Base-by-base conservation (phyloP, 2,113 vertebrate species). In the Aphyosemion australe region DNA sequence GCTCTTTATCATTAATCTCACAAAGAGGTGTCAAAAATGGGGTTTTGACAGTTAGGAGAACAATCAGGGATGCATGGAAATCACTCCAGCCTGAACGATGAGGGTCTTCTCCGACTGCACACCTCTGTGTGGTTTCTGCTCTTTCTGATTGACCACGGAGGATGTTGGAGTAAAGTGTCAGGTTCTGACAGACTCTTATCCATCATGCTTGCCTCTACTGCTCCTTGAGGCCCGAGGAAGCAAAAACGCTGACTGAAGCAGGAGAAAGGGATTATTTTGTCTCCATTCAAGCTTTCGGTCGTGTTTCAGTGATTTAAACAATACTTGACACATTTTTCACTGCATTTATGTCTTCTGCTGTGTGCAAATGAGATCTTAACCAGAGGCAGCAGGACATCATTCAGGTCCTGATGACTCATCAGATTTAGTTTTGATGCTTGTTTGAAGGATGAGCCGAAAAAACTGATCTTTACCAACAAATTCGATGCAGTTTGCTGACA, bases 91-190 rank as follows among this genome's bases (percentile, higher is more conserved):
- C 55, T 49, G 69, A 34, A 65, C 61, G 74, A 82, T 63, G 59
- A 78, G 32, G 16, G 31, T 78, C 53, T 65, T 46, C 42, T 70
- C 64, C 68, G 51, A 37, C 34, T 37, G 34, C 34, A 8, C 34
- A 37, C 7, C 13, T 6, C 11, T 6, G 42, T 31, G 32, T 12
- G 8, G 14, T 41, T 14, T 16, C 59, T 78, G 47, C 79, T 83
- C 48, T 70, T 83, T 79, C 63, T 26, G 37, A 74, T 67, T 72
- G 79, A 57, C 43, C 67, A 59, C 70, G 60, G 67, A 71, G 73
- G 52, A 57, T 37, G 13, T 80, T 65, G 60, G 63, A 81, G 62
- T 34, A 60, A 62, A 41, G n/a, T 61, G 55, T 65, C 80, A 72
- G 60, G 56, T 53, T 59, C 61, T 57, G 75, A 73, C 78, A 58